Evolutionary conservation across 2,888 invertebrate species (phyloP), one percentile per base, ranked within the genome.

Genomic region (Nymphalis c-album): DNA sequence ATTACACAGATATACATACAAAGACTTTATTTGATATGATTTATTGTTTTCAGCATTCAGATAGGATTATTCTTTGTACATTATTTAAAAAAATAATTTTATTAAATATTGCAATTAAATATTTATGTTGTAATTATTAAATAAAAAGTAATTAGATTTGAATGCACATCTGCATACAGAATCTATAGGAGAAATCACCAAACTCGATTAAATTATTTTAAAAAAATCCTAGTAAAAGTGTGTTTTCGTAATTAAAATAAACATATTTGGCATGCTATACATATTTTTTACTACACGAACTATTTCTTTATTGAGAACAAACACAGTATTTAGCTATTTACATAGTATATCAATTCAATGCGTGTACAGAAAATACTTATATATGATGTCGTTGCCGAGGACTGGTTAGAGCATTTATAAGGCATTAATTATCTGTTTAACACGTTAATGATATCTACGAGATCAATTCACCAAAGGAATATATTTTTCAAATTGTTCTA

Each of bases 321-420:
- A 26, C 26, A 7, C 40, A 40, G 13, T 13, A 13, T 40, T 40
- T 18, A 16, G 50, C n/a, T 64, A 59, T 64, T 59, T 64, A 64
- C 64, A 64, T 22, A 17, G 13, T 18, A 40, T 51, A 26, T 35
- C 45, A 58, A n/a, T 55, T 55, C 22, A 59, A 40, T 64, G 50
- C 50, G 13, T 50, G 50, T 64, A 18, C 40, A 26, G 50, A 45
- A 16, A 50, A 40, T 50, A 40, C n/a, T 59, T 8, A 26, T 35
- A 50, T 50, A 26, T 59, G 48, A 45, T 45, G 59, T 51, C 59
- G 64, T 64, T 59, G 45, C 50, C 40, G 45, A n/a, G n/a, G n/a
- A 8, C 58, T 59, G 50, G 22, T 59, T 26, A n/a, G 45, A 16
- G 22, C 26, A 31, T 55, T 51, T 50, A 4, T 51, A 6, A 22